These are phyloP conservation scores for Patella vulgata DNA, from an alignment of 1,140 invertebrate species.

Conservation along the genomic window DNA sequence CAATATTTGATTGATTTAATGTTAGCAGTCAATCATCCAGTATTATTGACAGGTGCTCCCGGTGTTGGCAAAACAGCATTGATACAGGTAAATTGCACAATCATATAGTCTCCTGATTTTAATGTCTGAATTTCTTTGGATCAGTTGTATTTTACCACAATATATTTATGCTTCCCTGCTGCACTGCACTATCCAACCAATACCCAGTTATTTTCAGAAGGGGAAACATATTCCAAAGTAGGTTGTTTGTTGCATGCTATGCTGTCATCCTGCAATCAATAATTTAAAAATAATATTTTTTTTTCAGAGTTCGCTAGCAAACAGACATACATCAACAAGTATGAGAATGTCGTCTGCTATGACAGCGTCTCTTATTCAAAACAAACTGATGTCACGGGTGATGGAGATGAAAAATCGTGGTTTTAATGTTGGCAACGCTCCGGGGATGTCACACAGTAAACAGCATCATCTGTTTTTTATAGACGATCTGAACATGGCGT, in stretches of 20 bases:
- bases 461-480: slow-evolving; percentile 61
- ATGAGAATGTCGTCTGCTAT: slow-evolving; percentile 49
- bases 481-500: slow-evolving; percentile 62
- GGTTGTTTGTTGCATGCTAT: too few species aligned
- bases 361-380: slow-evolving; percentile 50
- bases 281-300: too few species aligned
- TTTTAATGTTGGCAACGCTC: slow-evolving; percentile 31
- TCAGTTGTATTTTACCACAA: not conserved
- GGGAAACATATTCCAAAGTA: too few species aligned
- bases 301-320: slow-evolving; percentile 49
- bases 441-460: slow-evolving; percentile 9
- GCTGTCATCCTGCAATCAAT: too few species aligned
- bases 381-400: slow-evolving; percentile 50
- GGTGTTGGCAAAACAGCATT: slow-evolving; percentile 63
- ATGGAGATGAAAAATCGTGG: slow-evolving; percentile 50
- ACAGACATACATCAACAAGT: slow-evolving; percentile 49
- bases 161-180: not conserved
- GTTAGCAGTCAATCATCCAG: slow-evolving; percentile 50
- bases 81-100: slow-evolving; percentile 43
- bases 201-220: not conserved
- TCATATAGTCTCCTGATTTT: too few species aligned
- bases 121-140: not conserved
- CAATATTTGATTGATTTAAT: slow-evolving; percentile 57
- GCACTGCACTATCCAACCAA: not conserved
- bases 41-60: slow-evolving; percentile 59